Base-by-base conservation (phyloP, 2,797 vertebrate species). In the Enteromius mattozi region DNA sequence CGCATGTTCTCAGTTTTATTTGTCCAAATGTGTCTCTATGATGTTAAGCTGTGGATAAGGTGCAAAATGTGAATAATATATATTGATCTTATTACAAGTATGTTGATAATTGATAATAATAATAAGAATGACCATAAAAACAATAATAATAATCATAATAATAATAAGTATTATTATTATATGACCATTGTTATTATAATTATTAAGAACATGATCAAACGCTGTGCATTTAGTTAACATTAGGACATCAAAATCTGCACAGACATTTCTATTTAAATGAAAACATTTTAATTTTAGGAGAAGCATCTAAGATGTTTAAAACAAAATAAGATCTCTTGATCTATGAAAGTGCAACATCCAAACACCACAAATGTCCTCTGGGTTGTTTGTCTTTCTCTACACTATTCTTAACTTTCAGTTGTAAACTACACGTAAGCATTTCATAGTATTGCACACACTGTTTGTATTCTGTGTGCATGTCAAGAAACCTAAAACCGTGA, bases 381-480 rank as follows among this genome's bases (percentile, higher is more conserved):
- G 14, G n/a, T 30, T 61, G n/a, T 63, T 8, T 56, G 4, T 24
- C 33, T 42, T 76, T 77, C n/a, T 77, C 51, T 42, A 42, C 21
- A 6, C 35, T 59, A 6, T 61, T 24, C 33, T 65, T 17, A 37
- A 66, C 27, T 30, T 81, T 59, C 6, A 56, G 17, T 21, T 81
- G 7, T 71, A 61, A 47, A 33, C 54, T 47, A 14, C 6, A 30
- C 2, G 14, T n/a, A 82, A 75, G 30, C 3, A 65, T 82, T 75
- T 82, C 56, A 37, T 27, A 35, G 42, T 51, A 65, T 75, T 82
- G 70, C 56, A 49, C 21, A 75, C 19, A 27, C 40, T 59, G 8
- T 12, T 71, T 81, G 9, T 42, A 17, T 81, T 21, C 54, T 35
- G 27, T 54, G 33, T 47, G 16, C 40, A 63, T 42, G 72, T 68